These are phyloP conservation scores for Apotomis betuletana DNA, from an alignment of 2,888 invertebrate genomes.

Conservation along the genomic window DNA sequence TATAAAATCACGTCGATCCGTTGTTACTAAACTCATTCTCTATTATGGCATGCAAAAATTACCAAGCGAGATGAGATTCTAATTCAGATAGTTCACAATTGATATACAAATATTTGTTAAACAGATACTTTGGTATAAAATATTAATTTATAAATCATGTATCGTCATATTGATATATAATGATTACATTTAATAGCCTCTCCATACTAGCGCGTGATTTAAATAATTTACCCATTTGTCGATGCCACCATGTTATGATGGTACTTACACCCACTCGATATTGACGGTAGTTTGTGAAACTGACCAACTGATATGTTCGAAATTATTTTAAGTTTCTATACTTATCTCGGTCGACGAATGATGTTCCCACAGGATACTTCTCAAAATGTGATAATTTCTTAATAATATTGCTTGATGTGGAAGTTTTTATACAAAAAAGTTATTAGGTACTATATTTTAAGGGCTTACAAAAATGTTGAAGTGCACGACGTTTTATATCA, in stretches of 20 bases:
- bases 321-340: constrained; percentile 1
- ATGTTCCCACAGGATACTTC: no score
- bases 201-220: constrained; percentile 53
- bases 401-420: no score
- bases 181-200: constrained; percentile 16
- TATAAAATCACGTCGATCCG: no score
- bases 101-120: not conserved
- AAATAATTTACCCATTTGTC: constrained; percentile 72
- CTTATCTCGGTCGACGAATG: no score
- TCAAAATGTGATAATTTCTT: no score
- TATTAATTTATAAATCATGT: constrained; percentile 23
- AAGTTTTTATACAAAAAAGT: no score
- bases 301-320: constrained; percentile 37
- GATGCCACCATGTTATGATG: constrained; percentile 64
- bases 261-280: constrained; percentile 49
- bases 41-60: no score
- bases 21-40: no score
- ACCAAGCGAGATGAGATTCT: no score
- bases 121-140: not conserved
- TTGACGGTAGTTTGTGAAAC: constrained; percentile 40
- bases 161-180: constrained; percentile 21
- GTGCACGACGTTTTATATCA: no score
- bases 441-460: no score
- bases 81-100: not conserved
- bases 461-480: no score